Conservation (phyloP, 2,113 vertebrate species). For the Scartelaos histophorus region DNA sequence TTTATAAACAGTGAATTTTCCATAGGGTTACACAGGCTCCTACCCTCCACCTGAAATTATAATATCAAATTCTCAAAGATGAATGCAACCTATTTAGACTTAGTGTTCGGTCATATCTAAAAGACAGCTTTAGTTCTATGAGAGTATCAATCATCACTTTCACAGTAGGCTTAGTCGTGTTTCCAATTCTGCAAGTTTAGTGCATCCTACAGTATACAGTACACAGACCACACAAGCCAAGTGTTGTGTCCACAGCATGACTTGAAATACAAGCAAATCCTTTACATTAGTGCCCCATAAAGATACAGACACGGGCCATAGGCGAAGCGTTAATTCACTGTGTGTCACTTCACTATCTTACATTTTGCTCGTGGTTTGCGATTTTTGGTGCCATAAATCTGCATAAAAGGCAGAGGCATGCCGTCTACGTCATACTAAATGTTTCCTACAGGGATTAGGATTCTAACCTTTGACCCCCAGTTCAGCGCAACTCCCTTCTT, state of each 20-base stretch:
- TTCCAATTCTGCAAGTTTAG: neutral
- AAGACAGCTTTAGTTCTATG: no score
- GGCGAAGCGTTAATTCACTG: conserved; percentile 38
- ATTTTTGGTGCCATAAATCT: conserved; percentile 55
- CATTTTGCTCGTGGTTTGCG: conserved; percentile 22
- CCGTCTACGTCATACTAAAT: conserved; percentile 54
- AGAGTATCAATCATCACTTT: neutral
- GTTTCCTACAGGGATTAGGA: conserved; percentile 61
- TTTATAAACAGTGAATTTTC: no score
- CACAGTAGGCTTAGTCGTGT: neutral
- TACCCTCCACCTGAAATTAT: no score
- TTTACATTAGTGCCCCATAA: conserved; percentile 6
- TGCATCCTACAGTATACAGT: neutral
- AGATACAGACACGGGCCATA: conserved; percentile 12
- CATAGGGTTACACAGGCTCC: no score
- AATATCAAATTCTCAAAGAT: no score
- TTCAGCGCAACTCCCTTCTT: conserved; percentile 41
- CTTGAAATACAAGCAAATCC: neutral
- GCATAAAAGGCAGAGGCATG: conserved; percentile 59
- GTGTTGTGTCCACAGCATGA: neutral
- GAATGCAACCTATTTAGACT: no score
- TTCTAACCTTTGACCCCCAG: conserved; percentile 60
- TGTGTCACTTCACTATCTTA: conserved; percentile 32
- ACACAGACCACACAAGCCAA: neutral
- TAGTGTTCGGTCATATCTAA: no score